Conservation (phyloP, 2,888 invertebrate species). For the Allygus modestus region DNA sequence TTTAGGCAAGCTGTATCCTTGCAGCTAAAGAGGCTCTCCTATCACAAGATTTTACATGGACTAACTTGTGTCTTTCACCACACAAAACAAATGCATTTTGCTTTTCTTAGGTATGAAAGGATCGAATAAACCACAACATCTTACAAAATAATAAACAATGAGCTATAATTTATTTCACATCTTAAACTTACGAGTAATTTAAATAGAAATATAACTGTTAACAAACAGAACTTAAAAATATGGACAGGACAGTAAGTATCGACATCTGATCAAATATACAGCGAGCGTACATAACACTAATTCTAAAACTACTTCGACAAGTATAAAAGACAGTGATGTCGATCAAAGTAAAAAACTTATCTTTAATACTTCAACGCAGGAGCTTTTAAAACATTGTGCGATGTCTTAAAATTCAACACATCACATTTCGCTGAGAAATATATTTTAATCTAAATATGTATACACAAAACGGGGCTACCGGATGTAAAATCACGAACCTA, state of each 20-base stretch:
- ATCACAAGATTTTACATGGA: too few species aligned
- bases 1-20: too few species aligned
- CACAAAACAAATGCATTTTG: too few species aligned
- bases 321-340: constrained; percentile 32
- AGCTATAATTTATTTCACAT: constrained; percentile 41
- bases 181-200: neutral
- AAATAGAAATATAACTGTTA: constrained; percentile 14
- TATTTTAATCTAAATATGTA: neutral
- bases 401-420: constrained; percentile 7
- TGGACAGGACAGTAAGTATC: constrained; percentile 13
- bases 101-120: neutral
- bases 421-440: neutral
- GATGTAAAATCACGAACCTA: constrained; percentile 9
- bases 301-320: constrained; percentile 1
- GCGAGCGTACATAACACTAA: neutral
- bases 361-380: neutral
- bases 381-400: neutral
- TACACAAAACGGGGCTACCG: neutral
- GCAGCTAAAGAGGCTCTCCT: too few species aligned
- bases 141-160: constrained; percentile 49
- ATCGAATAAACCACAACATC: neutral
- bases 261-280: constrained; percentile 2
- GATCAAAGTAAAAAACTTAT: constrained; percentile 2
- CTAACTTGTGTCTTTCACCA: too few species aligned
- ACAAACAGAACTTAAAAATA: neutral